Evolutionary conservation across 2,888 invertebrate species (phyloP), one percentile per base, ranked within the genome.

Genomic region (Galerucella nymphaeae): DNA sequence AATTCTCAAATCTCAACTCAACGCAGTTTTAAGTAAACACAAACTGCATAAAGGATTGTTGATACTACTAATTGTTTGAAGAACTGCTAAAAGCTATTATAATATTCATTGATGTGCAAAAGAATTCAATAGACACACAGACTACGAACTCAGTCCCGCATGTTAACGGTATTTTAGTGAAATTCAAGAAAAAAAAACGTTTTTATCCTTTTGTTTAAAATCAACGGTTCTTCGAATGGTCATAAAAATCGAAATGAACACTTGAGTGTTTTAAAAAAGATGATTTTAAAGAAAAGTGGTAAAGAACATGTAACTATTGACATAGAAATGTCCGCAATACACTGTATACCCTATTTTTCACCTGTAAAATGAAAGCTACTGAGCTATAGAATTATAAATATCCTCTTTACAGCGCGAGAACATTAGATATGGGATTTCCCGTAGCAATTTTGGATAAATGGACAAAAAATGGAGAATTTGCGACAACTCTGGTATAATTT

Each of bases 51-150:
- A 70, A 65, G n/a, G 50, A 62, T 38, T 71, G 71, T 74, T 74
- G 67, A 69, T 71, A 67, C 23, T 53, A 61, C 74, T 65, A 69
- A 71, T 71, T 71, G 71, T 65, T 66, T 53, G 67, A 53, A 66
- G 59, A 66, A 42, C 68, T 66, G 68, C 71, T 68, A 65, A 68
- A 71, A 73, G 73, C 72, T 64, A 69, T 58, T 68, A 63, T 66
- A 70, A 70, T 66, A n/a, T 73, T 70, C 70, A 70, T 73, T 71
- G 63, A 59, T 68, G 66, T 61, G 61, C 61, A 53, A 78, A 80
- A 81, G 80, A 83, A 78, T 79, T 77, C 79, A 78, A 81, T 78
- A 71, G 73, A 66, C 76, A 76, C 75, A 70, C 30, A 81, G 75
- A 72, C 78, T 72, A 66, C 75, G 66, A 81, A 81, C 82, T 77